Percentiles rank a stretch among this genome's conserved stretches.
These are phyloP conservation scores for Emmelina monodactyla DNA, from an alignment of 2,888 invertebrate genomes.

Conservation along the genomic window DNA sequence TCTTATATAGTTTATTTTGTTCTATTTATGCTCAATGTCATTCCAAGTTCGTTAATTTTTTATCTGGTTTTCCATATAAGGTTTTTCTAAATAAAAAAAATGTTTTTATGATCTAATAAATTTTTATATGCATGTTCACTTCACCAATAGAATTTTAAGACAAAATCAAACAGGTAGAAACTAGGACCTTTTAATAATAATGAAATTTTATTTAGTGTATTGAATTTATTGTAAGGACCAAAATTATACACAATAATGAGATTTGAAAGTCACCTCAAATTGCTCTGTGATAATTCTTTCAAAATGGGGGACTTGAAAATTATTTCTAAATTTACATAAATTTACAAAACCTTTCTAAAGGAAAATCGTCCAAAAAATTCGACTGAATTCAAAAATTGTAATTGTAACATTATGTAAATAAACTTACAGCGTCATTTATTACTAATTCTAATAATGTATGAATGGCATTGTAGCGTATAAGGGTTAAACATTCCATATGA, in stretches of 20 bases:
- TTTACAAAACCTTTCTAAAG: constrained; percentile 16
- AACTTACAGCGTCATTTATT: constrained; percentile 8
- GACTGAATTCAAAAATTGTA: constrained; percentile 19
- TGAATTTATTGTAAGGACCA: constrained; percentile 18
- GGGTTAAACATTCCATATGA: constrained; percentile 44
- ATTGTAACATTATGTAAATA: too few species aligned
- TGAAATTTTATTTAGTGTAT: constrained; percentile 4
- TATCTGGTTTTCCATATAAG: too few species aligned
- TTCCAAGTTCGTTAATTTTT: too few species aligned
- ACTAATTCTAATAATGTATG: constrained; percentile 19
- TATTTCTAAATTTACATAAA: constrained; percentile 11
- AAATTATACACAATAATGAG: constrained; percentile 21
- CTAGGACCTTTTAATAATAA: too few species aligned
- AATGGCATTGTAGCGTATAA: constrained; percentile 49
- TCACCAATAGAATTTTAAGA: too few species aligned
- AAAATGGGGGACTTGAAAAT: constrained; percentile 60
- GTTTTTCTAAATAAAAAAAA: too few species aligned
- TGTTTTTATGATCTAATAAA: too few species aligned
- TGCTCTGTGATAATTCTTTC: constrained; percentile 64
- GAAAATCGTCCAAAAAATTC: constrained; percentile 3
- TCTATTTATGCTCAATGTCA: too few species aligned
- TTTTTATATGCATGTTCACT: too few species aligned
- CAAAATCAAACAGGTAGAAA: too few species aligned
- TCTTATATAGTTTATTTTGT: too few species aligned
- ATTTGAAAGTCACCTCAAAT: constrained; percentile 57